A percentile compares a stretch with the other conserved stretches of the same genome.
Evolutionary conservation across 2,113 vertebrate genomes (phyloP).

Genomic region (Laticauda colubrina): DNA sequence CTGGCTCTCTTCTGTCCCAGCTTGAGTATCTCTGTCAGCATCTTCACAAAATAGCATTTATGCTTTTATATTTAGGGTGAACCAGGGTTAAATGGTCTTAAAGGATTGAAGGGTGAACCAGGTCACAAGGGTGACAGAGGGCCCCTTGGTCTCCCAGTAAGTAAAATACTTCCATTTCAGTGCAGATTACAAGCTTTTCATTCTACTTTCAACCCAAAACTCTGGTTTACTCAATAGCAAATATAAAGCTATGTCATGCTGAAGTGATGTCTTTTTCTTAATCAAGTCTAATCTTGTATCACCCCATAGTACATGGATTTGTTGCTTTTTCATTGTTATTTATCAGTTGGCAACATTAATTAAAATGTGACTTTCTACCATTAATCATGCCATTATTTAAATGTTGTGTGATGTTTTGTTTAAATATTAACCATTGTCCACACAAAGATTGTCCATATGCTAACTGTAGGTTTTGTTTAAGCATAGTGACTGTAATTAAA

Average conservation of each 20-base stretch:
- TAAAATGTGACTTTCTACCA: slow-evolving; percentile 23
- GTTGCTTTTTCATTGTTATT: slow-evolving; percentile 22
- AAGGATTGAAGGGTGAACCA: slow-evolving; percentile 92
- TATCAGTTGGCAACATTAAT: slow-evolving; percentile 46
- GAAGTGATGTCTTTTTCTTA: slow-evolving; percentile 50
- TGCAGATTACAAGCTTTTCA: slow-evolving; percentile 66
- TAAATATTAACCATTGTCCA: not conserved
- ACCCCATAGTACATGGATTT: slow-evolving; percentile 26
- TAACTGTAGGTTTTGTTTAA: not conserved
- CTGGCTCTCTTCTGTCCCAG: slow-evolving; percentile 70
- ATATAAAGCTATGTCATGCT: slow-evolving; percentile 4
- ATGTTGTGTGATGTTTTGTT: slow-evolving; percentile 53
- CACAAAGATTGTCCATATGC: not conserved
- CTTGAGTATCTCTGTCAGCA: slow-evolving; percentile 70
- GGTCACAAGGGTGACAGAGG: slow-evolving; percentile 99
- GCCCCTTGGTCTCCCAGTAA: slow-evolving; percentile 98
- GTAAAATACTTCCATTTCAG: slow-evolving; percentile 79
- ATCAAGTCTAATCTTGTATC: slow-evolving; percentile 25
- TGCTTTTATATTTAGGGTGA: slow-evolving; percentile 88
- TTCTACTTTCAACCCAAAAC: slow-evolving; percentile 59
- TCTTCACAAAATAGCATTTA: slow-evolving; percentile 77
- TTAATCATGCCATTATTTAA: slow-evolving; percentile 47
- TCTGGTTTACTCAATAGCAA: slow-evolving; percentile 63
- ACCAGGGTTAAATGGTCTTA: slow-evolving; percentile 92
- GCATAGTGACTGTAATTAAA: not conserved